Evolutionary conservation across 2,113 vertebrate species (phyloP).

Genomic region (Anoplopoma fimbria): DNA sequence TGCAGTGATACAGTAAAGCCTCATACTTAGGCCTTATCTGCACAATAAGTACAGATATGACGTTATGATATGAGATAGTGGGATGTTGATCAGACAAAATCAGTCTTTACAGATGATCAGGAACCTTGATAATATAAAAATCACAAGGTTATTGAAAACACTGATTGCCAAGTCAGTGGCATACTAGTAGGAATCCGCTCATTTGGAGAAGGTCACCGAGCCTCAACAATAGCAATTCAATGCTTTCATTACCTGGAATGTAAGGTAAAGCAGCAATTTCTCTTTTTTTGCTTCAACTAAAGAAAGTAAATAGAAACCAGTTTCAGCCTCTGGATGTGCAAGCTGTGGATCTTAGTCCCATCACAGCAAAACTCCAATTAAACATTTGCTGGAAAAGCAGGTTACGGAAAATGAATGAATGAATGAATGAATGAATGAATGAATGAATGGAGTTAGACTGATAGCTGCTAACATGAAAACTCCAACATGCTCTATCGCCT

Average conservation of each 20-base stretch:
- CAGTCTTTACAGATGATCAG: neutral
- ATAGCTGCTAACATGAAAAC: neutral
- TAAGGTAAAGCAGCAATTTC: neutral
- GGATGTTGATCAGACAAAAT: too few relatives aligned
- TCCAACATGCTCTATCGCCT: neutral
- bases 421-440: too few relatives aligned
- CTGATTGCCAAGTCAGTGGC: neutral
- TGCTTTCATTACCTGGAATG: neutral
- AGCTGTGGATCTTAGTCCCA: neutral
- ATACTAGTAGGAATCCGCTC: neutral
- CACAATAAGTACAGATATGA: neutral
- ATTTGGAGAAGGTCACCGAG: neutral
- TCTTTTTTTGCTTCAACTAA: neutral
- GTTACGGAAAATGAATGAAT: too few relatives aligned
- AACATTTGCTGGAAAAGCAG: neutral
- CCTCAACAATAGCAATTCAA: neutral
- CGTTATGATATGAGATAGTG: neutral
- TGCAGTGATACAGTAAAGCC: neutral
- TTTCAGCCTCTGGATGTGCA: neutral
- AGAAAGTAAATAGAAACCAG: neutral
- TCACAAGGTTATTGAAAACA: neutral
- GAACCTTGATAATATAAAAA: neutral
- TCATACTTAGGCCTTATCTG: neutral
- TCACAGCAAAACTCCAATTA: neutral
- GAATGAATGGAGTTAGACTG: too few relatives aligned